Conservation (phyloP, 2,113 vertebrate genomes). For the Polypterus bichir region DNA sequence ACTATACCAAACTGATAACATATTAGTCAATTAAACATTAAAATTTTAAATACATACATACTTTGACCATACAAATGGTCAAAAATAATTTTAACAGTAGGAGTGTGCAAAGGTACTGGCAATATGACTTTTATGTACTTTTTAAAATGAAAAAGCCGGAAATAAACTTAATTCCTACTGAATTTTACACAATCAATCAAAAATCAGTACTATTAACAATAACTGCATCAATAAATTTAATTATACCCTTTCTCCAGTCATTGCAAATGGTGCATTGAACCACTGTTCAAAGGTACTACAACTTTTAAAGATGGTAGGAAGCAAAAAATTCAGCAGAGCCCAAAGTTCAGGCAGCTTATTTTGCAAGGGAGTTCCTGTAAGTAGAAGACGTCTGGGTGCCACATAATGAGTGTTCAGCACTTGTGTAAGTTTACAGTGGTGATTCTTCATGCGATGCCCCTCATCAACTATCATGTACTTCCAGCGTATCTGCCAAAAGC, state of each 20-base stretch:
- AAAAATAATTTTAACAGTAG: too few relatives aligned
- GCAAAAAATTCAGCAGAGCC: constrained; percentile 94
- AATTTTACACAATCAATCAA: background rate
- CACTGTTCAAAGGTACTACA: constrained; percentile 97
- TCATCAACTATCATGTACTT: constrained; percentile 98
- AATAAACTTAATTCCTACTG: background rate
- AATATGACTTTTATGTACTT: too few relatives aligned
- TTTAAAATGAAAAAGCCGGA: background rate
- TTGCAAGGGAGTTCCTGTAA: constrained; percentile 88
- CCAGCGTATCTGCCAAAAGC: constrained; percentile 73
- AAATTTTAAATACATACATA: too few relatives aligned
- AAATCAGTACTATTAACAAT: background rate
- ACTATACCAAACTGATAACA: too few relatives aligned
- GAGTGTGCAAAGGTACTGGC: too few relatives aligned
- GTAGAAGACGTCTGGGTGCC: constrained; percentile 78
- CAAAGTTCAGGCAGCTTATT: constrained; percentile 94
- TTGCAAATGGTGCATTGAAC: constrained; percentile 96
- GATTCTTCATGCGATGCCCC: constrained; percentile 97
- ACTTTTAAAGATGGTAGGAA: constrained; percentile 96
- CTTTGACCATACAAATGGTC: too few relatives aligned
- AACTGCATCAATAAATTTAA: background rate
- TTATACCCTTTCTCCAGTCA: constrained; percentile 89
- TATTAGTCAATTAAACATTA: too few relatives aligned
- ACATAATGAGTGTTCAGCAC: constrained; percentile 95
- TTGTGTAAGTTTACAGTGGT: constrained; percentile 94